Conservation (phyloP, 2,888 invertebrate species). For the Oeneis ivallda region DNA sequence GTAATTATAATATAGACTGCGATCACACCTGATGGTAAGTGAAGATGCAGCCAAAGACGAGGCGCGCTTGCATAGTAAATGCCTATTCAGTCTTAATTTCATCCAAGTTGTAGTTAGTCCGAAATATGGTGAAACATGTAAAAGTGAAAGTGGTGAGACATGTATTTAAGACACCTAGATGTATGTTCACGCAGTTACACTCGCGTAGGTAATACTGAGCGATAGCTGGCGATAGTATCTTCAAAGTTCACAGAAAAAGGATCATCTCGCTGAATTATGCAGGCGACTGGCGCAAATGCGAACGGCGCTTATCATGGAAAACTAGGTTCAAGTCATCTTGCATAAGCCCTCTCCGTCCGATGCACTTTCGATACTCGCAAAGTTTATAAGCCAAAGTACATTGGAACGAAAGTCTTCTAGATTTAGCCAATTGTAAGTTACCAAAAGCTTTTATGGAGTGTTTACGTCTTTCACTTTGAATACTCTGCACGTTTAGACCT, state of each 20-base stretch:
- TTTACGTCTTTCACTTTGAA: not conserved
- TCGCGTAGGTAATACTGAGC: not conserved
- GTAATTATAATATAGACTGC: no score
- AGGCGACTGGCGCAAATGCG: constrained; percentile 51
- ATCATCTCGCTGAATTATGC: constrained; percentile 55
- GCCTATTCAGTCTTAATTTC: no score
- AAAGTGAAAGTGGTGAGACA: no score
- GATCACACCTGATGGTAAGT: no score
- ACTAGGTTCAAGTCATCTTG: constrained; percentile 68
- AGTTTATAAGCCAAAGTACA: constrained; percentile 55
- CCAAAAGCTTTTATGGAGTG: not conserved
- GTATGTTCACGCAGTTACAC: not conserved
- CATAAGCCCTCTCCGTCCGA: constrained; percentile 64
- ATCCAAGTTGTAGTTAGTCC: no score
- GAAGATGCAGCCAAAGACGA: no score
- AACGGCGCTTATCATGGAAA: constrained; percentile 57
- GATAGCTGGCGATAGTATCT: constrained; percentile 16
- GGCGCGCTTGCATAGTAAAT: no score
- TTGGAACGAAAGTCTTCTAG: not conserved
- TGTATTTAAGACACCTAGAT: no score
- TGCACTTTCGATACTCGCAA: constrained; percentile 67
- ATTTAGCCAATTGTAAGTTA: not conserved
- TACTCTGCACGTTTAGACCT: not conserved
- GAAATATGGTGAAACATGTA: no score
- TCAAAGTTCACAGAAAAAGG: constrained; percentile 35